Conservation (phyloP, 2,113 vertebrate species). For the Phoenicopterus ruber region DNA sequence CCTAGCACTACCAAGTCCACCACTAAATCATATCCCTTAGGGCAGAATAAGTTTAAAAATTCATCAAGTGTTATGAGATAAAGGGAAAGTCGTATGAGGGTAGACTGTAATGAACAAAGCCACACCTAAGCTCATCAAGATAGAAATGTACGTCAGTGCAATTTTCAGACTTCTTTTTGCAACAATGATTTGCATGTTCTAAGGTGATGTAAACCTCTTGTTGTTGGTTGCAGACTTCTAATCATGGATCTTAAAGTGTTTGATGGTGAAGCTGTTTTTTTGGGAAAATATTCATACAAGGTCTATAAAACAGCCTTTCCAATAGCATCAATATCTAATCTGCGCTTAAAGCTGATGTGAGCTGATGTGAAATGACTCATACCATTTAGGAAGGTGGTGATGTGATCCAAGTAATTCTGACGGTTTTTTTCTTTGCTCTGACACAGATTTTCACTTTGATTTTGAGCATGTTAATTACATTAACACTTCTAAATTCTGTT, state of each 20-base stretch:
- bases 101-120: not conserved
- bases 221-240: not conserved
- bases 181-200: not conserved
- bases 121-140: not conserved
- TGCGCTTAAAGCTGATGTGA: not conserved
- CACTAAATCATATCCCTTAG: no score
- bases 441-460: not conserved
- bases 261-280: not conserved
- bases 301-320: not conserved
- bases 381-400: not conserved
- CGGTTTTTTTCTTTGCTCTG: not conserved
- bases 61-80: not conserved
- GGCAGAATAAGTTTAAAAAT: not conserved
- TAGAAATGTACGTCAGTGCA: not conserved
- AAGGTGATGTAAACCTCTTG: not conserved
- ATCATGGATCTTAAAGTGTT: not conserved
- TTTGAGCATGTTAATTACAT: not conserved
- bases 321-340: not conserved
- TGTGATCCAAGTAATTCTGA: not conserved
- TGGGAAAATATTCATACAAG: not conserved
- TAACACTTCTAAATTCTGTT: not conserved
- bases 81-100: not conserved
- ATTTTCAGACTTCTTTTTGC: not conserved
- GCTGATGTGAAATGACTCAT: not conserved
- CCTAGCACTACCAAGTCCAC: no score